These are phyloP conservation scores for Drosophila oshimai DNA, from an alignment of 1,140 invertebrate genomes.

Conservation along the genomic window DNA sequence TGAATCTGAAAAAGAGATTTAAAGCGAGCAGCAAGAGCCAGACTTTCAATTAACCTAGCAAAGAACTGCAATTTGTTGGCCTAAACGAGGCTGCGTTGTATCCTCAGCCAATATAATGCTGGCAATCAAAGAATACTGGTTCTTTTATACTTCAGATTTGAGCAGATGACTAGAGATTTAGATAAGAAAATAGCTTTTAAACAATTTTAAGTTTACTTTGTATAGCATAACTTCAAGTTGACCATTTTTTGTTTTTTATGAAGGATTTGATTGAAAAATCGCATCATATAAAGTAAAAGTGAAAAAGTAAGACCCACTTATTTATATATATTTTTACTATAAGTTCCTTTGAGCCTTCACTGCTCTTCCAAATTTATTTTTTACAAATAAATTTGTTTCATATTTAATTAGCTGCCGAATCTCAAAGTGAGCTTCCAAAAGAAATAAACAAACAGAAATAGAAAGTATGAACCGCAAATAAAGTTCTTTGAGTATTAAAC, in stretches of 20 bases:
- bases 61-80: slow-evolving; percentile 32
- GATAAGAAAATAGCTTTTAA: not conserved
- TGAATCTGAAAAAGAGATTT: slow-evolving; percentile 3
- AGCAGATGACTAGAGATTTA: not conserved
- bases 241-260: too few species aligned
- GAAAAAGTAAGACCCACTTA: too few species aligned
- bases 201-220: too few species aligned
- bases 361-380: too few species aligned
- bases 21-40: slow-evolving; percentile 11
- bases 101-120: slow-evolving; percentile 1
- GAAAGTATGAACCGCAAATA: slow-evolving; percentile 28
- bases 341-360: too few species aligned
- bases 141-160: not conserved
- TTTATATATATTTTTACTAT: too few species aligned
- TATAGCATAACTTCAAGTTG: too few species aligned
- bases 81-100: slow-evolving; percentile 6
- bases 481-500: slow-evolving; percentile 43
- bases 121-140: not conserved
- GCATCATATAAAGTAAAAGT: too few species aligned
- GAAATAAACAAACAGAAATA: not conserved
- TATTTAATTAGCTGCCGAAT: slow-evolving; percentile 21
- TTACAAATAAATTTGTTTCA: slow-evolving; percentile 6
- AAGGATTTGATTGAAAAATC: too few species aligned
- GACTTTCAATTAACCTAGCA: slow-evolving; percentile 27
- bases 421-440: not conserved